Conservation (phyloP, 37 sponge, comb jelly and placozoan species). For the Tethya wilhelma region DNA sequence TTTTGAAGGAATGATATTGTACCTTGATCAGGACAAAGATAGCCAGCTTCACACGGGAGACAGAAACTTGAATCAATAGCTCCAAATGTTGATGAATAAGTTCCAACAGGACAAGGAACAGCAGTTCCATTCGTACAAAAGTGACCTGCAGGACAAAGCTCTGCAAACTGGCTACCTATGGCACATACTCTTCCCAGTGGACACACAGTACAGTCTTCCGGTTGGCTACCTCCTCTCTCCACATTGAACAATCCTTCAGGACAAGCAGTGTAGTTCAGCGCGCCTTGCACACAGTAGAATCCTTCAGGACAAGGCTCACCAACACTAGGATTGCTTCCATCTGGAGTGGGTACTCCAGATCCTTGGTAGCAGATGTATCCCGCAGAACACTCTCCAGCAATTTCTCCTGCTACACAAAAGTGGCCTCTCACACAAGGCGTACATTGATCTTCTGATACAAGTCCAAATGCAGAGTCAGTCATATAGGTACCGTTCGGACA, state of each 20-base stretch:
- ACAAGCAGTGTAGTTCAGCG: neutral
- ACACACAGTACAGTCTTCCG: constrained; percentile 6
- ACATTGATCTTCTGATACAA: constrained; percentile 1
- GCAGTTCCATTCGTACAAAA: neutral
- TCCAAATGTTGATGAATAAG: neutral
- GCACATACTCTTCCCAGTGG: neutral
- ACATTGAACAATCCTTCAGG: neutral
- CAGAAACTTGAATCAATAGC: neutral
- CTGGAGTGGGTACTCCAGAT: constrained; percentile 18
- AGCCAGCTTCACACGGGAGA: neutral
- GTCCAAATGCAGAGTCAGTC: neutral
- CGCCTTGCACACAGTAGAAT: constrained; percentile 8
- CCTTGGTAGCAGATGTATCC: constrained; percentile 10
- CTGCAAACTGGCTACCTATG: neutral
- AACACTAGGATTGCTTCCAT: constrained; percentile 2
- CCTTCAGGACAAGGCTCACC: constrained; percentile 22
- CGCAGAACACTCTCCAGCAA: constrained; percentile 3
- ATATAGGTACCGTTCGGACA: constrained; percentile 21
- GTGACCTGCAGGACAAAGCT: neutral
- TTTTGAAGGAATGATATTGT: neutral
- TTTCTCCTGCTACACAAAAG: constrained; percentile 15
- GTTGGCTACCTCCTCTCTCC: neutral
- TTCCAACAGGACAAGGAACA: neutral
- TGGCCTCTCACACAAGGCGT: constrained; percentile 1
- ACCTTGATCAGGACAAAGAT: neutral